Conservation (phyloP, 2,797 vertebrate genomes). For the Karalla daura region DNA sequence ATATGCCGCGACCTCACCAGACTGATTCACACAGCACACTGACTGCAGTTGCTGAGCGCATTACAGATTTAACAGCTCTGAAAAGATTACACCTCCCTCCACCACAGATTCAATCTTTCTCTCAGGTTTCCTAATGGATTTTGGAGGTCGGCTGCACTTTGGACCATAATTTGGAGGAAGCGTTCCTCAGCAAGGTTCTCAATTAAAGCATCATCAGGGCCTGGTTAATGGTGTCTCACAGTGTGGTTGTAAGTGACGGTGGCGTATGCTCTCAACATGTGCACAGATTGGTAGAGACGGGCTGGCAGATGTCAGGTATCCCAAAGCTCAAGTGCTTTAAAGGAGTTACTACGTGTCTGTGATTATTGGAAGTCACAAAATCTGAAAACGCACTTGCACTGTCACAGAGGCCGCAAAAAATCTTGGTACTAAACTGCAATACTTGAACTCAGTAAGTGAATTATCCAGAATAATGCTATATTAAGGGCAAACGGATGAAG, state of each 20-base stretch:
- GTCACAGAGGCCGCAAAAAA: too few species aligned
- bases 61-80: neutral
- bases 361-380: neutral
- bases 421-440: too few species aligned
- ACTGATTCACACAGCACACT: neutral
- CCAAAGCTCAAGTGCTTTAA: neutral
- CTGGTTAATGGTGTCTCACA: slow-evolving; percentile 11
- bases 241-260: slow-evolving; percentile 1
- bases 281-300: neutral
- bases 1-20: neutral
- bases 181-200: slow-evolving; percentile 8
- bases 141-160: slow-evolving; percentile 1
- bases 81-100: neutral
- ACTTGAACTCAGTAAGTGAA: too few species aligned
- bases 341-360: neutral
- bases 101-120: neutral
- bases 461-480: too few species aligned
- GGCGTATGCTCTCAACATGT: slow-evolving; percentile 3
- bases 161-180: slow-evolving; percentile 9
- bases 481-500: too few species aligned
- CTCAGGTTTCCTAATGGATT: slow-evolving; percentile 1
- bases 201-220: slow-evolving; percentile 29
- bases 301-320: slow-evolving; percentile 19
- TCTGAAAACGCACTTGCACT: neutral
- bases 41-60: neutral